Conservation (phyloP, 1,140 invertebrate species). For the Cyrtorhinus lividipennis region DNA sequence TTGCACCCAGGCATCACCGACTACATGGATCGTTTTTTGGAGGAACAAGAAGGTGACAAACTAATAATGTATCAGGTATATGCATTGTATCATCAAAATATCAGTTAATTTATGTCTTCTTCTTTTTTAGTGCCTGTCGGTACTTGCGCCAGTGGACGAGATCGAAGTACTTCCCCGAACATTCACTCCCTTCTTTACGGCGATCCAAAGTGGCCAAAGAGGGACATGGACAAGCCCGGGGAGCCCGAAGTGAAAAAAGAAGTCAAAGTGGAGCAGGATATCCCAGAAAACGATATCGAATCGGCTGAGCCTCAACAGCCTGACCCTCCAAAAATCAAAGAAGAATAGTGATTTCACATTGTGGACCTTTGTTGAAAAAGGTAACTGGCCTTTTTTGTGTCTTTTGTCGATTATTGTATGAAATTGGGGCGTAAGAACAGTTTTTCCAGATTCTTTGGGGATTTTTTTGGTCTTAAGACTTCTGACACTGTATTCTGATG, state of each 20-base stretch:
- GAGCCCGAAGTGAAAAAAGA: conserved; percentile 1
- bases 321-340: not conserved
- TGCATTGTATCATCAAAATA: too few relatives aligned
- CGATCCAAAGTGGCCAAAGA: conserved; percentile 37
- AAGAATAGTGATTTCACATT: too few relatives aligned
- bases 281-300: not conserved
- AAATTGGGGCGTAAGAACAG: too few relatives aligned
- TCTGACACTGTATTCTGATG: too few relatives aligned
- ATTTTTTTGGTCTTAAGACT: too few relatives aligned
- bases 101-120: too few relatives aligned
- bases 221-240: not conserved
- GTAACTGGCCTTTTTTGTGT: too few relatives aligned
- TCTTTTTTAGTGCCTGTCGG: not conserved
- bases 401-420: too few relatives aligned
- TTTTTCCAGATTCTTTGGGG: too few relatives aligned
- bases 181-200: conserved; percentile 47
- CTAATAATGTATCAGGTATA: not conserved
- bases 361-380: too few relatives aligned
- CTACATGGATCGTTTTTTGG: conserved; percentile 74
- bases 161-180: conserved; percentile 33
- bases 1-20: conserved; percentile 74
- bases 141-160: conserved; percentile 2
- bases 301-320: not conserved
- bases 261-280: not conserved
- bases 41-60: conserved; percentile 53